Evolutionary conservation across 1,140 invertebrate genomes (phyloP).

Genomic region (Zophobas atratus): DNA sequence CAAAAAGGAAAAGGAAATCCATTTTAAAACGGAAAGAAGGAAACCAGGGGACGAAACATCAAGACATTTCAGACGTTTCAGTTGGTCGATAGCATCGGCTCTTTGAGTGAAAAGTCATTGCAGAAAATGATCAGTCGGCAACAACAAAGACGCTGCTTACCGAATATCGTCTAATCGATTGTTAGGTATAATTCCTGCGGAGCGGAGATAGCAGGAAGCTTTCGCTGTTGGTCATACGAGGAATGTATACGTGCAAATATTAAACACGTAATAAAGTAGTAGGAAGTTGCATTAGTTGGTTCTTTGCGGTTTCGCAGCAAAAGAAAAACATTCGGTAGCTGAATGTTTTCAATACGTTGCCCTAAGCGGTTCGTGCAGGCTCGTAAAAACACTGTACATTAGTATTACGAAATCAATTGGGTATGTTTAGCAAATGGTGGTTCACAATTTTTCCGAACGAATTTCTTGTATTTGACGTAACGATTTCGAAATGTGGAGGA

Average conservation of each 20-base stretch:
- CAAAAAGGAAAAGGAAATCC: constrained; percentile 31
- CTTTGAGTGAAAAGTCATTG: constrained; percentile 44
- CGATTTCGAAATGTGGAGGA: constrained; percentile 21
- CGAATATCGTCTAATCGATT: constrained; percentile 33
- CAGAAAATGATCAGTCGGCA: constrained; percentile 44
- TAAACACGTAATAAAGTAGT: constrained; percentile 35
- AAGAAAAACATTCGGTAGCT: constrained; percentile 38
- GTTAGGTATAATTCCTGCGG: neutral
- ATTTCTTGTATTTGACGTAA: neutral
- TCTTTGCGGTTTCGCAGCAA: constrained; percentile 32
- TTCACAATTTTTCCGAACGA: constrained; percentile 1
- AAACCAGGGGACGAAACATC: neutral
- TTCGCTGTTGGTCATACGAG: too few species aligned
- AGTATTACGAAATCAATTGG: constrained; percentile 40
- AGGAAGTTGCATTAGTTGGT: constrained; percentile 21
- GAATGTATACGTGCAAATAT: constrained; percentile 2
- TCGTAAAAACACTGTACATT: constrained; percentile 33
- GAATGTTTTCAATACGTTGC: constrained; percentile 34
- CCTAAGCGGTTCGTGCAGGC: constrained; percentile 13
- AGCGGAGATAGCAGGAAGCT: neutral
- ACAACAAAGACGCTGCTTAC: constrained; percentile 38
- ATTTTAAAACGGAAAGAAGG: constrained; percentile 5
- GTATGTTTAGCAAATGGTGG: neutral
- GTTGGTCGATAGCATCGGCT: neutral
- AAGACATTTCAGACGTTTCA: neutral